A percentile compares a stretch with the other conserved stretches of the same genome.
Evolutionary conservation across 2,113 vertebrate genomes (phyloP).

Genomic region (Dunckerocampus dactyliophorus): DNA sequence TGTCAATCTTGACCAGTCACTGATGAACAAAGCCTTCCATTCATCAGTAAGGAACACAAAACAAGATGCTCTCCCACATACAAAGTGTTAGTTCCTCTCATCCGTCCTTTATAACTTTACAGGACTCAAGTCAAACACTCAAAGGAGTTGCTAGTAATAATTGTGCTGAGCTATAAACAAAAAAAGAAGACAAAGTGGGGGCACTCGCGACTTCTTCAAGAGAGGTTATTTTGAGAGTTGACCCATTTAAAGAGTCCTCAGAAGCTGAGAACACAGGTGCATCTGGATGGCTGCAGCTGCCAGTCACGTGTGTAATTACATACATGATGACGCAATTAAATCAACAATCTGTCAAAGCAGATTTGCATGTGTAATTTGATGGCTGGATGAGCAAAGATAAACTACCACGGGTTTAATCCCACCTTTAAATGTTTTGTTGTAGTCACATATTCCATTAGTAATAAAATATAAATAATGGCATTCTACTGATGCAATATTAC

Average conservation of each 20-base stretch:
- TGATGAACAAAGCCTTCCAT: constrained; percentile 2
- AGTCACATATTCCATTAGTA: no score
- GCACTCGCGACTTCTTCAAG: constrained; percentile 31
- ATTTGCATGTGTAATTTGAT: constrained; percentile 29
- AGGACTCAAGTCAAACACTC: constrained; percentile 29
- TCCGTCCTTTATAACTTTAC: constrained; percentile 41
- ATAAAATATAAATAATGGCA: no score
- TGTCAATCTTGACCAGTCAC: background rate
- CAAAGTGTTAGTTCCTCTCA: constrained; percentile 21
- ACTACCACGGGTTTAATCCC: background rate
- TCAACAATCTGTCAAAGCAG: constrained; percentile 14
- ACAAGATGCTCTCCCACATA: constrained; percentile 3
- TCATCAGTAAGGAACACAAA: constrained; percentile 6
- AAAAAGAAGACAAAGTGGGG: constrained; percentile 28
- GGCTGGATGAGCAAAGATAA: constrained; percentile 3
- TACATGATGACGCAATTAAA: constrained; percentile 31
- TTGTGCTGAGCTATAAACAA: constrained; percentile 20
- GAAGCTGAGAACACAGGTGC: constrained; percentile 55
- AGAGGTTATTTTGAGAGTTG: constrained; percentile 69
- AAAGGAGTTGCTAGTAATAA: constrained; percentile 19
- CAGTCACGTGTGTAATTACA: constrained; percentile 25
- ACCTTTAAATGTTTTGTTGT: no score
- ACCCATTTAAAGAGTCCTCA: constrained; percentile 58
- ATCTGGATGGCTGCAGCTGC: constrained; percentile 40
- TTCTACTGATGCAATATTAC: no score